Conservation (phyloP, 2,797 vertebrate species). For the Phalanger gymnotis region DNA sequence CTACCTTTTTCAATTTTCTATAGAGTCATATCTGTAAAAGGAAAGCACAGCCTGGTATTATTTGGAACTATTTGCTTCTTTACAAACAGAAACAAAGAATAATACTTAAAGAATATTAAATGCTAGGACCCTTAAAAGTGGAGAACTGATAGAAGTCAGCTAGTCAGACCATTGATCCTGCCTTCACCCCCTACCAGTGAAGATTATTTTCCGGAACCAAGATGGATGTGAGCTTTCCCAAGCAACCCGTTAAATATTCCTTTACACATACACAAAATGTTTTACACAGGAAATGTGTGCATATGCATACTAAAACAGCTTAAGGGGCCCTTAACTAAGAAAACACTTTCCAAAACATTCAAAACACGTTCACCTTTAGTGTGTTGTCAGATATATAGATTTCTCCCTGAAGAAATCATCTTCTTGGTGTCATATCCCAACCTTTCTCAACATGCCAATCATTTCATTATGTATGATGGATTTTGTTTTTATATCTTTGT, state of each 20-base stretch:
- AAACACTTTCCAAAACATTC: slow-evolving; percentile 35
- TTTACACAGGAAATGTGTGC: slow-evolving; percentile 42
- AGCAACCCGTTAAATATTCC: slow-evolving; percentile 10
- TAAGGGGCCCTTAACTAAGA: slow-evolving; percentile 15
- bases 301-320: slow-evolving; percentile 7
- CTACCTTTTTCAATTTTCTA: slow-evolving; percentile 46
- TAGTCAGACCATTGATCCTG: neutral
- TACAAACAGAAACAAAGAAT: slow-evolving; percentile 26
- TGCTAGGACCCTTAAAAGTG: neutral
- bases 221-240: neutral
- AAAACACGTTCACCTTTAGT: slow-evolving; percentile 41
- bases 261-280: neutral
- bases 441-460: neutral
- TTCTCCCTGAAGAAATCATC: slow-evolving; percentile 5
- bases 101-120: neutral
- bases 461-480: neutral
- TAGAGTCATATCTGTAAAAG: slow-evolving; percentile 34
- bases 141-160: slow-evolving; percentile 10
- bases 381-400: slow-evolving; percentile 12
- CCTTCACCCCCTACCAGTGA: neutral
- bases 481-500: neutral
- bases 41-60: neutral
- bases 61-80: slow-evolving; percentile 29
- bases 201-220: slow-evolving; percentile 38
- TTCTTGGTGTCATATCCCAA: slow-evolving; percentile 10